Conservation (phyloP, 2,888 invertebrate species). For the Smittia aterrima region DNA sequence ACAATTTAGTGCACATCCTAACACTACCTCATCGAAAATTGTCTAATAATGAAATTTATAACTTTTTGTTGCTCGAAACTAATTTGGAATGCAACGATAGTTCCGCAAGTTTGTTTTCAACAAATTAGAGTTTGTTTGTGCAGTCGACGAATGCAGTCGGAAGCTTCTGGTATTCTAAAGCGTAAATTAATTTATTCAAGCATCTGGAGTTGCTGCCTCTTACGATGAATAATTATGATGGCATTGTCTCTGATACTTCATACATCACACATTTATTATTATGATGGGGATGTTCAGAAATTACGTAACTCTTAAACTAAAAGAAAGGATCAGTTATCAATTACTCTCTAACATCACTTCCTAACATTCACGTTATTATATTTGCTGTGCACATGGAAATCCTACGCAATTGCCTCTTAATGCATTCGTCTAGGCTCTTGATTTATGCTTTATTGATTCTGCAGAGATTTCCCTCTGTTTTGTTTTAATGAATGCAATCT, state of each 20-base stretch:
- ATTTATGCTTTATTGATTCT: slow-evolving; percentile 34
- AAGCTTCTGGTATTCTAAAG: too few relatives aligned
- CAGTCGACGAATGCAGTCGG: too few relatives aligned
- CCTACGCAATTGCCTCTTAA: background rate
- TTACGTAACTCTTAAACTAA: background rate
- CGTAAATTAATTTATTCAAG: too few relatives aligned
- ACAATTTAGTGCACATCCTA: background rate
- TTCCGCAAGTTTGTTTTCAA: background rate
- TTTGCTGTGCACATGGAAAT: background rate
- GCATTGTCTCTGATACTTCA: background rate
- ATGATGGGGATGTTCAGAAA: background rate
- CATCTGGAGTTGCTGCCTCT: background rate
- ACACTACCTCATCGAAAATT: background rate
- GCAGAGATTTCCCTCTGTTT: too few relatives aligned
- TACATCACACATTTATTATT: background rate
- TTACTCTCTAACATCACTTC: too few relatives aligned
- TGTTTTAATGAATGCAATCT: too few relatives aligned
- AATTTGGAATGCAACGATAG: background rate
- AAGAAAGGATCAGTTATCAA: too few relatives aligned
- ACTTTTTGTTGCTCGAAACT: background rate
- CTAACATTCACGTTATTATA: background rate
- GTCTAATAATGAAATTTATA: background rate
- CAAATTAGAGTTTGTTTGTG: slow-evolving; percentile 9
- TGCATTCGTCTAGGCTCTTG: background rate
- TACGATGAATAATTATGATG: background rate